Evolutionary conservation across 2,113 vertebrate genomes (phyloP), one percentile per base, ranked within the genome.

Genomic region (Lepus timidus): DNA sequence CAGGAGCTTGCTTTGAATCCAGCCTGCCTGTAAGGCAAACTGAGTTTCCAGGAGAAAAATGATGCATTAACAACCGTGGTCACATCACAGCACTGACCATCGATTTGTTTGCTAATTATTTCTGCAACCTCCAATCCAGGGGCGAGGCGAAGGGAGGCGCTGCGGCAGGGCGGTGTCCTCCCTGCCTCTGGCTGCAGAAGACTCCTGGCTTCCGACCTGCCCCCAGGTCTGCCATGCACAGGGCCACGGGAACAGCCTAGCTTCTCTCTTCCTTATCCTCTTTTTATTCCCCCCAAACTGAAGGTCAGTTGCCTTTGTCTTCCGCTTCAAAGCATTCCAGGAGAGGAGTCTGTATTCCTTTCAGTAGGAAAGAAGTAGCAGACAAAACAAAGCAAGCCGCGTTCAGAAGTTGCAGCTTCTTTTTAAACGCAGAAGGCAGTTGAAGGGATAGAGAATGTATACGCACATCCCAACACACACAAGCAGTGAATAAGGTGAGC

Each of bases 291-390:
- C 1, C 13, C 23, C 9, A 64, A 86, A 93, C 52, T 64, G 96
- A 98, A 98, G 97, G 97, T 98, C 98, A 97, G 88, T 90, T 44
- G 96, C 96, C 96, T 96, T 97, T 96, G 94, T 94, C 97, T 97
- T 91, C 97, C 36, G 64, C 95, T 97, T 97, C 96, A 97, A 95
- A 98, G 97, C 96, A 3, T 96, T 96, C 93, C 92, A 65, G 31
- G 95, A 96, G 97, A 96, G 0, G 68, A 88, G 96, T 93, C 88
- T 83, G 71, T 23, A 39, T 94, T 95, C 82, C 74, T 52, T 91
- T 90, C 8, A 0, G 83, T 0, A 36, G 84, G 58, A 85, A 93
- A 86, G 67, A 80, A 94, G 39, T 31, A 78, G 33, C 25, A 62
- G 89, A 89, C 23, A 61, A 87, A 93, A 95, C 93, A 82, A 95